Conservation (phyloP, 2,797 vertebrate species). For the Emydoidea blandingii region DNA sequence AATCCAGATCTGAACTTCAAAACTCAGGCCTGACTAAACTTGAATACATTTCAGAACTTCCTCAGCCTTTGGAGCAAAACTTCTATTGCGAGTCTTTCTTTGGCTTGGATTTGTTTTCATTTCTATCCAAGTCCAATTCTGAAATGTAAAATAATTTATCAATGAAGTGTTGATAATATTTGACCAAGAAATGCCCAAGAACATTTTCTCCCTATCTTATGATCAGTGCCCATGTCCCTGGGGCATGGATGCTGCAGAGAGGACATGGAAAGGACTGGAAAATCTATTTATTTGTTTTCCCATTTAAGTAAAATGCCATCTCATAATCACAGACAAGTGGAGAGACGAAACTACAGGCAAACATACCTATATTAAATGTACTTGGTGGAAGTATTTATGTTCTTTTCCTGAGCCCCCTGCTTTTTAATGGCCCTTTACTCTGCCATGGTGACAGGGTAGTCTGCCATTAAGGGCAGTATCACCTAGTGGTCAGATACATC, state of each 20-base stretch:
- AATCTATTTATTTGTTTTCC: neutral
- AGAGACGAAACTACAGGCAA: neutral
- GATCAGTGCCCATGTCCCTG: rapidly evolving
- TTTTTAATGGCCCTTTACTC: neutral
- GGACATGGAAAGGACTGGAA: rapidly evolving
- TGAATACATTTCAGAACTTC: neutral
- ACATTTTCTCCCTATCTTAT: neutral
- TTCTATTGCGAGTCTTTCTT: conserved; percentile 4
- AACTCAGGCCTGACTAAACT: neutral
- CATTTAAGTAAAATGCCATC: rapidly evolving
- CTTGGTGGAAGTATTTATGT: neutral
- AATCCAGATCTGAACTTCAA: neutral
- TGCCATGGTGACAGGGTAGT: neutral
- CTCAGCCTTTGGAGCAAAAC: neutral
- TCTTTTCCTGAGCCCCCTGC: neutral
- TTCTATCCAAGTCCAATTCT: conserved; percentile 54
- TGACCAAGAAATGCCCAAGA: neutral
- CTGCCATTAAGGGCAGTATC: neutral
- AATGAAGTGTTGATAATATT: neutral
- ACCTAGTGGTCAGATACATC: neutral
- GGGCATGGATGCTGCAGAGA: rapidly evolving
- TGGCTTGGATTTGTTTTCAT: conserved; percentile 55
- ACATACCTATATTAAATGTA: neutral
- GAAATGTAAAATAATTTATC: neutral
- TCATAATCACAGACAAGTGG: rapidly evolving